Conservation (phyloP, 2,888 invertebrate genomes). For the Ophioninae sp. region DNA sequence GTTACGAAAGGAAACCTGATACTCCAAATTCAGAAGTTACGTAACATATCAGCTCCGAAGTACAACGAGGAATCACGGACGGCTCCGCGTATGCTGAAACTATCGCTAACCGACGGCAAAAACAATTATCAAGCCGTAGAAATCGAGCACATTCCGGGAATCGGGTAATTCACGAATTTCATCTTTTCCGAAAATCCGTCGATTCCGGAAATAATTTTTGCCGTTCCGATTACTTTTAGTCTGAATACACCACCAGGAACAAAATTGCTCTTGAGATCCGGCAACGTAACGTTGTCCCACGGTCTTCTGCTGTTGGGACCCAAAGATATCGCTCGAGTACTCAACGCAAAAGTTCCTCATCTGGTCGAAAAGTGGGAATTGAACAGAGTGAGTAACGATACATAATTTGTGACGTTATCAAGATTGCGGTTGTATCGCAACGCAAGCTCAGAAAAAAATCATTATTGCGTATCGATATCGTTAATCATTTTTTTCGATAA, state of each 20-base stretch:
- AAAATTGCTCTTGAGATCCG: slow-evolving; percentile 85
- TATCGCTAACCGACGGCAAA: slow-evolving; percentile 93
- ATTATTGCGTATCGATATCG: background rate
- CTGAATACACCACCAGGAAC: slow-evolving; percentile 95
- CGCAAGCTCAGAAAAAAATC: too few species aligned
- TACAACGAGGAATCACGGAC: slow-evolving; percentile 91
- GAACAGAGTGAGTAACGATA: slow-evolving; percentile 79
- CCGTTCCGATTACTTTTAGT: slow-evolving; percentile 76
- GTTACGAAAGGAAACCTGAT: slow-evolving; percentile 82
- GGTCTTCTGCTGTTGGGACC: slow-evolving; percentile 89
- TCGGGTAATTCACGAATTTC: slow-evolving; percentile 80
- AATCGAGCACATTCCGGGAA: slow-evolving; percentile 85
- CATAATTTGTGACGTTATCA: too few species aligned
- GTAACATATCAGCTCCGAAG: slow-evolving; percentile 95
- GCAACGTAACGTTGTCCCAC: slow-evolving; percentile 85
- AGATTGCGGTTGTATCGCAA: too few species aligned
- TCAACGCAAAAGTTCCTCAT: slow-evolving; percentile 92
- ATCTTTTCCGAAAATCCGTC: background rate
- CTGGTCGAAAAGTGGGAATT: slow-evolving; percentile 95
- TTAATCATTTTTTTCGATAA: slow-evolving; percentile 8
- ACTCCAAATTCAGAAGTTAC: slow-evolving; percentile 93
- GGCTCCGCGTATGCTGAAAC: slow-evolving; percentile 92
- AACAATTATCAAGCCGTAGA: slow-evolving; percentile 90
- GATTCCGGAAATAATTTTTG: too few species aligned
- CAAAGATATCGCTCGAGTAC: slow-evolving; percentile 84